Evolutionary conservation across 2,113 vertebrate species (phyloP), one percentile per base, ranked within the genome.

Genomic region (Okapia johnstoni): DNA sequence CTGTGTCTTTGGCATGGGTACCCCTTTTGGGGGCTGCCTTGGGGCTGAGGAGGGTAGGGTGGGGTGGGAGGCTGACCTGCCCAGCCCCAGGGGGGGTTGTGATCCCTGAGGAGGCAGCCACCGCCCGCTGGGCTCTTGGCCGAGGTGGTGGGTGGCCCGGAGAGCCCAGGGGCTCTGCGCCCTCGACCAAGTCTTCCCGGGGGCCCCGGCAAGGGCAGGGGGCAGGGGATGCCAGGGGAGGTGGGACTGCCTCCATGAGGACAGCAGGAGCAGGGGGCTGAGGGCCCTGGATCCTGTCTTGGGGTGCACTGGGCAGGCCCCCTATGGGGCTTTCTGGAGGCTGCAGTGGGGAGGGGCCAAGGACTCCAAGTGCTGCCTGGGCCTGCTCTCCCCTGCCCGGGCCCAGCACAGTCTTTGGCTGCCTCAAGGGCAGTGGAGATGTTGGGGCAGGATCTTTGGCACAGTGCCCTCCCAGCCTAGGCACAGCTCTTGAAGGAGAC

Each of bases 1-100:
- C 92, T 4, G 4, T 89, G 88, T 98, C 97, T 98, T 98, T 97
- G 97, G 97, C 94, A 66, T 90, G 93, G 96, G 97, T 93, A 93
- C 93, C 97, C 96, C 96, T 97, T 28, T 7, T 15, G 15, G 97
- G 96, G 85, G 83, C 94, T 17, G 28, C 89, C 63, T 90, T 36
- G 15, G 96, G 28, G 92, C 66, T 66, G 87, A 84, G 92, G 66
- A 87, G 48, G 15, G 84, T 46, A 4, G 60, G 1, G 7, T 40
- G 90, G 48, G 80, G 66, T 0, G 3, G 52, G 48, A 91, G 92
- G 94, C 90, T 9, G 17, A n/a, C 12, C 4, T 63, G 96, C 54
- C 94, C 52, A 0, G 93, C 33, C 50, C 61, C 95, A 10, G 77
- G 73, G 60, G 95, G 81, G 36, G n/a, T 89, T 8, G 46, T 73